A percentile compares a stretch with the other conserved stretches of the same genome.
Conservation (phyloP, 1,140 invertebrate genomes). For the Cherax destructor region DNA sequence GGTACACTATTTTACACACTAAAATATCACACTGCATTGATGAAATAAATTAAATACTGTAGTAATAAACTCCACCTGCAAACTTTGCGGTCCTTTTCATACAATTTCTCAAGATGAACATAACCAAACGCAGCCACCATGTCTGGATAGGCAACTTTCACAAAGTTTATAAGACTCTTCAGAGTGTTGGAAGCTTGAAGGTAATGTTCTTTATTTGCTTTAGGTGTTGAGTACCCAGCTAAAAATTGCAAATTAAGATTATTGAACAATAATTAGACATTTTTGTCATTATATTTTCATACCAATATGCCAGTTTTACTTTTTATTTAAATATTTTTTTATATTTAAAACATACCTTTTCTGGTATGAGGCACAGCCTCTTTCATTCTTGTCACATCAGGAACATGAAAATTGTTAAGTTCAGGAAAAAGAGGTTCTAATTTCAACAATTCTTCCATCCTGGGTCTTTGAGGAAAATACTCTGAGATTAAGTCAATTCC, state of each 20-base stretch:
- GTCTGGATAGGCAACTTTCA: constrained; percentile 87
- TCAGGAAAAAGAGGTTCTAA: constrained; percentile 41
- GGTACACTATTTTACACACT: not conserved
- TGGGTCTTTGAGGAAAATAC: constrained; percentile 60
- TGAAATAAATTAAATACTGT: constrained; percentile 5
- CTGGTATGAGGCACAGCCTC: constrained; percentile 11
- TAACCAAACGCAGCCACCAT: constrained; percentile 79
- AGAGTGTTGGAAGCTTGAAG: constrained; percentile 77
- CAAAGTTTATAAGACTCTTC: constrained; percentile 82
- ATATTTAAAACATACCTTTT: constrained; percentile 17
- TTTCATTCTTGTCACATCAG: constrained; percentile 49
- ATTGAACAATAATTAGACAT: too few relatives aligned
- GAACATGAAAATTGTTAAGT: constrained; percentile 49
- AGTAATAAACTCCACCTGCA: constrained; percentile 77
- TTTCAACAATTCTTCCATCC: constrained; percentile 61
- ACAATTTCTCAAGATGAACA: constrained; percentile 79
- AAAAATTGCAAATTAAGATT: not conserved
- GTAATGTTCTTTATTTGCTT: constrained; percentile 72
- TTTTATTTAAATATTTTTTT: not conserved
- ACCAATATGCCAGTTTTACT: too few relatives aligned
- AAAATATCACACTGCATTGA: not conserved
- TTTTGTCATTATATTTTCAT: too few relatives aligned
- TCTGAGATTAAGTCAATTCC: constrained; percentile 48
- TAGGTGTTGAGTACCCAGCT: not conserved
- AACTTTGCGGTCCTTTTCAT: constrained; percentile 80